phyloP scores from a whole-genome alignment of 2,888 invertebrate genomes.

The Uropetala carovei region DNA sequence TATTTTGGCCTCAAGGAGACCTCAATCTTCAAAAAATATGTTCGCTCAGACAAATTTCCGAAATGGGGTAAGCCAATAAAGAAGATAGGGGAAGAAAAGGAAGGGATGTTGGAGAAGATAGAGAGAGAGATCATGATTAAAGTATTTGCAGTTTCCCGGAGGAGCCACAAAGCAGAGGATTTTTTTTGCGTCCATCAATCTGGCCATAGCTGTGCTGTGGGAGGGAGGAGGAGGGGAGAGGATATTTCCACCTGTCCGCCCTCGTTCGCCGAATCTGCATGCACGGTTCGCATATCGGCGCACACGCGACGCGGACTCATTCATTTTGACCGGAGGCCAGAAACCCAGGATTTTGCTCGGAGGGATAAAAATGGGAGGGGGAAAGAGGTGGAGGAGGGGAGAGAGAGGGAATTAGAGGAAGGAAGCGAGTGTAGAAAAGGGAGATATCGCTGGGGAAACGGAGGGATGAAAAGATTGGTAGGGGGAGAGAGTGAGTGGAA shows the following conservation, averaged over 20 bases:
- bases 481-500: not conserved
- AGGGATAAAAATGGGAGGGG: not conserved
- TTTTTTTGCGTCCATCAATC: not conserved
- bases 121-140: not conserved
- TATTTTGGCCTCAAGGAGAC: not conserved
- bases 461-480: not conserved
- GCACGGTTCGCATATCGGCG: not conserved
- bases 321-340: not conserved
- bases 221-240: not conserved
- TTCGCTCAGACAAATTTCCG: not conserved
- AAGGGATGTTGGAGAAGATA: not conserved
- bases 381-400: not conserved
- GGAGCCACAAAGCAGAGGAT: not conserved
- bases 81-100: not conserved
- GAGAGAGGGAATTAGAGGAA: not conserved
- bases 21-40: not conserved
- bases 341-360: not conserved
- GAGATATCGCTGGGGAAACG: not conserved
- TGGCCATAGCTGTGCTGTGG: not conserved
- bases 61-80: not conserved
- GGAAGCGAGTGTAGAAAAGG: not conserved
- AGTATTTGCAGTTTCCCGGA: not conserved
- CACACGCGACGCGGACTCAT: not conserved
- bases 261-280: conserved; percentile 8
- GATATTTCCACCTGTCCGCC: not conserved